A percentile compares a stretch with the other conserved stretches of the same genome.
These are phyloP conservation scores for Heptranchias perlo DNA, from an alignment of 2,113 vertebrate genomes.

Conservation along the genomic window DNA sequence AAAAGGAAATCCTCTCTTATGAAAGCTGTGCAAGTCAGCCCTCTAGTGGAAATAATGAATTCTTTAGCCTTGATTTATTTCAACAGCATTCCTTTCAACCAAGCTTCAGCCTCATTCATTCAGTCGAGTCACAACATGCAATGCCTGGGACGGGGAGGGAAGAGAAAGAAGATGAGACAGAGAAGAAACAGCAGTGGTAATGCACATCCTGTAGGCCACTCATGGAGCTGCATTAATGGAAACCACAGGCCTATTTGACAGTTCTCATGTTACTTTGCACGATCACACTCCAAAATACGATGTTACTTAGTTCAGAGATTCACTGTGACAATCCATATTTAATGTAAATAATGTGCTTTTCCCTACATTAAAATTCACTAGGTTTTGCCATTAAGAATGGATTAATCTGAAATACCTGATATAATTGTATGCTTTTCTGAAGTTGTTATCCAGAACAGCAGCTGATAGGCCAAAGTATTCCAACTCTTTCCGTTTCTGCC, in stretches of 20 bases:
- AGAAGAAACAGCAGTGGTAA: neutral
- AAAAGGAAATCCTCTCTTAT: neutral
- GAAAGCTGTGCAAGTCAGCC: conserved; percentile 1
- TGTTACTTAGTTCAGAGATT: neutral
- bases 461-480: conserved; percentile 92
- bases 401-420: conserved; percentile 67
- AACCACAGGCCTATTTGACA: neutral
- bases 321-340: neutral
- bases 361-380: neutral
- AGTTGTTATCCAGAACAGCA: conserved; percentile 85
- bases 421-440: conserved; percentile 89
- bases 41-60: neutral
- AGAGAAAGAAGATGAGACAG: neutral
- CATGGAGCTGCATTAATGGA: neutral
- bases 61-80: neutral
- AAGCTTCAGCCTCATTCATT: neutral
- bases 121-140: neutral
- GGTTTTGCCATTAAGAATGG: neutral
- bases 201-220: neutral
- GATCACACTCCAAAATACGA: neutral
- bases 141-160: neutral
- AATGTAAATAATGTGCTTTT: neutral
- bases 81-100: neutral
- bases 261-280: neutral
- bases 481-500: conserved; percentile 82